Conservation (phyloP, 1,140 invertebrate genomes). For the Zophobas morio region DNA sequence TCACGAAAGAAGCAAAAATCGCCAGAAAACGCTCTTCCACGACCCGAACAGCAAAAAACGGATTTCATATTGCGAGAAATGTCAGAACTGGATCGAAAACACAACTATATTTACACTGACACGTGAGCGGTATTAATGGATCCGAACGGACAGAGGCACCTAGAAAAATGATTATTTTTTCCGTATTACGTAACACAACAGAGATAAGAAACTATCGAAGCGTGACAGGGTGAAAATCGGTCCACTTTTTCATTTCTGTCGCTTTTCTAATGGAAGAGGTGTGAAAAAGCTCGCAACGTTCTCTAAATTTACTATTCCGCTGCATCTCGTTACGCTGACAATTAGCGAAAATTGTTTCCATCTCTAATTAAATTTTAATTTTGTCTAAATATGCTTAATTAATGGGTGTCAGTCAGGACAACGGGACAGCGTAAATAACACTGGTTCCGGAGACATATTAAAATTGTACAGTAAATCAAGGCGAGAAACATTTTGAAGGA, state of each 20-base stretch:
- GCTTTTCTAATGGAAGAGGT: constrained; percentile 7
- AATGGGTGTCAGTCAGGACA: constrained; percentile 1
- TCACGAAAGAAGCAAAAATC: too few relatives aligned
- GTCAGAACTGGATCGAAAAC: constrained; percentile 26
- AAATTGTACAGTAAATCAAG: constrained; percentile 21
- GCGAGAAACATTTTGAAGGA: constrained; percentile 28
- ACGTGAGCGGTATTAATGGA: constrained; percentile 28
- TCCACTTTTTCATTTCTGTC: constrained; percentile 14
- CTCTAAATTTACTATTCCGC: not conserved
- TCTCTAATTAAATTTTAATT: constrained; percentile 21
- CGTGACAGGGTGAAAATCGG: not conserved
- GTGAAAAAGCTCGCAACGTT: not conserved
- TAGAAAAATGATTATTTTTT: constrained; percentile 23
- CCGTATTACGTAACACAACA: constrained; percentile 10
- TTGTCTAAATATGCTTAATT: constrained; percentile 21
- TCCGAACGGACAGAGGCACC: constrained; percentile 13
- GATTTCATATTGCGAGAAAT: constrained; percentile 19
- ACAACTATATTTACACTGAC: constrained; percentile 33
- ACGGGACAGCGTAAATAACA: constrained; percentile 9
- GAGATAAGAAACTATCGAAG: constrained; percentile 28
- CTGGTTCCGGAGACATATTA: constrained; percentile 9
- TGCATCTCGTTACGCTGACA: not conserved
- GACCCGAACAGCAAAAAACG: not conserved
- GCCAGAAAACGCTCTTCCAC: too few relatives aligned
- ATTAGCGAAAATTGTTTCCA: constrained; percentile 4